Evolutionary conservation across 1,140 invertebrate species (phyloP), one percentile per base, ranked within the genome.

Genomic region (Druon quercuslanigerum): DNA sequence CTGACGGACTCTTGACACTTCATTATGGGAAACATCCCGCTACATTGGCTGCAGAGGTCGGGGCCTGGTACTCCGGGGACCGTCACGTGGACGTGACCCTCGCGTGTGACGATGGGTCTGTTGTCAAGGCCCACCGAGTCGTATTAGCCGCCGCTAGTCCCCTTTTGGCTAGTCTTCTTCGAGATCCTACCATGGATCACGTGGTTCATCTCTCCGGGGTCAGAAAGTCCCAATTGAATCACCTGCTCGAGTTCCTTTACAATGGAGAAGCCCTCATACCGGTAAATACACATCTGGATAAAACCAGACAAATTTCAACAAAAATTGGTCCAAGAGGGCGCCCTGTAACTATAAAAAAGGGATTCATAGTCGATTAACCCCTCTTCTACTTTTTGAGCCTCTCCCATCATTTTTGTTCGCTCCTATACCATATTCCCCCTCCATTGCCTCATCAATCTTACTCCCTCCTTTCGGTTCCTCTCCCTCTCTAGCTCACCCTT

Each of bases 11-110:
- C 92, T 93, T 97, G 92, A 96, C 96, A 87, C 94, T 97, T 90
- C 96, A 96, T 92, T 96, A 96, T 92, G 95, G 96, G 92, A 96
- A 96, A 92, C 96, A 96, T 93, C 96, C 96, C 92, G 95, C 96
- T 91, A 96, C 95, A 89, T 94, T 96, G 92, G 94, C 96, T 89
- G 95, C 95, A 87, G 96, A 96, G 92, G 95, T 96, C 89, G 95
- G 95, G 86, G 95, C 95, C 84, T 96, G 96, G 93, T 96, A 96
- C 92, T 93, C 94, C 84, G 95, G 95, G 75, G 95, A 96, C 87
- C 94, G 95, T 89, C 95, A 95, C 90, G 95, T 96, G 46, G 96
- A 96, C 92, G 93, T 97, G 88, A 94, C 94, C 79, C 93, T 97
- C 82, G 94, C 96, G 56, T 96, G 96, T 89, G 95, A 96, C 89